Base-by-base conservation (phyloP, 2,797 vertebrate genomes). In the Melanotaenia nigrans region DNA sequence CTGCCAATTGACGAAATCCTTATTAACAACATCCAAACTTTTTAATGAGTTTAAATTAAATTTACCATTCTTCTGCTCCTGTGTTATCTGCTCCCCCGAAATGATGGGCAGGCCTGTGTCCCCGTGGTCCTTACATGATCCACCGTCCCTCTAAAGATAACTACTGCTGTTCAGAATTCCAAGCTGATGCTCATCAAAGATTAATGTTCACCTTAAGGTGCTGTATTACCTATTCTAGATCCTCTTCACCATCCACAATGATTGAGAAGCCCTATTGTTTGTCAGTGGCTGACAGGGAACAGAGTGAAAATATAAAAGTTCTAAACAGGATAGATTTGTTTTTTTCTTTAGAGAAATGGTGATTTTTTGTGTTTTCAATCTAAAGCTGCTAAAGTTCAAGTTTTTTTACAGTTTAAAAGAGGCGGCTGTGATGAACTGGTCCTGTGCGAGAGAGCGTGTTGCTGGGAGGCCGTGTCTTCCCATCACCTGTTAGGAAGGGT, bases 171-270 rank as follows among this genome's bases (percentile, higher is more conserved):
- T 68, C 79, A 89, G 79, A 91, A 90, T 94, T 91, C 87, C 83
- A 78, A 79, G 81, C 85, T 90, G 89, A 80, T 65, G 75, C 87
- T 90, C 92, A 95, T 95, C 86, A 94, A 95, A 94, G 66, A 93
- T 95, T 95, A 92, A 95, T 81, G 85, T 75, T 65, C 67, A 75
- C 83, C 90, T 94, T 90, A 87, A 92, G 92, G 94, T 94, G 92
- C 93, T 81, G 75, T 69, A 40, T 95, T 95, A 94, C 95, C 86
- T 80, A 49, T 86, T 89, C 85, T 92, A 87, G 83, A 87, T 94
- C 90, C 89, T 94, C 89, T 87, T 92, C 85, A 63, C 77, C 65
- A 65, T 79, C 65, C 71, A 79, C 63, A 83, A 82, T 74, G 77
- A 86, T 72, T 63, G 35, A 71, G 57, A 75, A 36, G 42, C 79